Base-by-base conservation (phyloP, 2,113 vertebrate genomes). In the Tauraco erythrolophus region DNA sequence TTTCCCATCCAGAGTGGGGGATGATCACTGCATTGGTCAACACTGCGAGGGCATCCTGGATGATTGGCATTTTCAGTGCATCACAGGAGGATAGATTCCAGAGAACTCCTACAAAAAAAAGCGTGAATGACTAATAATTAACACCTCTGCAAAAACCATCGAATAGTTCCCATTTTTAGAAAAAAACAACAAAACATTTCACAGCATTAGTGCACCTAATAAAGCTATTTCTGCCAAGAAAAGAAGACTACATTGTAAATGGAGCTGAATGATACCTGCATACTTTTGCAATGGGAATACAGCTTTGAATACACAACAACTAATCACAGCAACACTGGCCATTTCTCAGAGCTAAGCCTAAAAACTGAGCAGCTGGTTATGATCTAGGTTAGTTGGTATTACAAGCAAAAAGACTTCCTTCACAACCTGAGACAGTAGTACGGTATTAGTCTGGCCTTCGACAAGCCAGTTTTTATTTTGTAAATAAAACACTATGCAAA, bases 11-110 rank as follows among this genome's bases (percentile, higher is more conserved):
- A 0, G 99, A 99, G 97, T 99, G 99, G 51, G 99, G 99, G 96
- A 99, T 99, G 95, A 99, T 99, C 98, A 99, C 99, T 6, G 99
- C 99, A 27, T 99, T 99, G 97, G 99, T 99, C 97, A 99, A 98
- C 95, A 99, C 99, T 11, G 99, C 99, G 45, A 99, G 98, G 81
- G 99, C 99, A 66, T 99, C 99, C 97, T 99, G 99, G 98, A 99
- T 99, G 96, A 99, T 99, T 89, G 99, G 99, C 99, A 99, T 99
- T 98, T 99, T 99, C 96, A 99, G 98, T 88, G 99, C 99, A 86
- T 99, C 99, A 31, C 99, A 99, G 19, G 99, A 99, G 0, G 99
- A 99, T 9, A 99, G 98, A 96, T 99, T 99, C 99, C 99, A 99
- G 60, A 99, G 98, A 92, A 99, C 99, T 92, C 99, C 99, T 99